Base-by-base conservation (phyloP, 2,797 vertebrate species). In the Gila robusta region DNA sequence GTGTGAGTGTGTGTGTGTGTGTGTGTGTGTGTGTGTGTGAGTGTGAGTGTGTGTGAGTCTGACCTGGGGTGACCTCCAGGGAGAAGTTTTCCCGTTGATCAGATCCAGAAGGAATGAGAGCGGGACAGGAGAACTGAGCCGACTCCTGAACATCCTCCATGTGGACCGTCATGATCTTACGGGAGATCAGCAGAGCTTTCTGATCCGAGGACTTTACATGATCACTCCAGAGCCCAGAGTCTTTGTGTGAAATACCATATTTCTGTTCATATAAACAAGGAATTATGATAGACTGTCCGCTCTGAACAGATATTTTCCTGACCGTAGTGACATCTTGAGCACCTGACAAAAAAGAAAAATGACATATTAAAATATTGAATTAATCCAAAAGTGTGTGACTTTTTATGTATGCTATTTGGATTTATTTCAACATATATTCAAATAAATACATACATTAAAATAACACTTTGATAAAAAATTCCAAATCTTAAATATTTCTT, bases 1-100 rank as follows among this genome's bases (percentile, higher is more conserved):
- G 6, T 39, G 37, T 39, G 6, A 0, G 37, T 39, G 37, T 39
- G 6, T 39, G 37, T 39, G 37, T 39, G 37, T 8, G 37, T 39
- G 37, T 39, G 37, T 39, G 37, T 39, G 37, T 37, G 37, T 37
- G 39, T 8, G 44, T 4, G 44, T 12, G 11, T 47, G 44, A 12
- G 44, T 12, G 11, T 12, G 44, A 4, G 12, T 47, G 44, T 47
- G 47, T 16, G 47, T 5, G 47, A 16, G 47, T 70, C 86, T 88
- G 54, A 91, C 90, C 84, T 56, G 21, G 5, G 19, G 66, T 59
- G 39, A 90, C 84, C n/a, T 81, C 23, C 26, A 91, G 32, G 23
- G 9, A 28, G 70, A 89, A 74, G 0, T 0, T 2, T 9, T 7
- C 5, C 1, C 0, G 7, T 41, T 8, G 7, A 52, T 79, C 70